Evolutionary conservation across 2,888 invertebrate species (phyloP).

Genomic region (Hemicrepidius hirtus): DNA sequence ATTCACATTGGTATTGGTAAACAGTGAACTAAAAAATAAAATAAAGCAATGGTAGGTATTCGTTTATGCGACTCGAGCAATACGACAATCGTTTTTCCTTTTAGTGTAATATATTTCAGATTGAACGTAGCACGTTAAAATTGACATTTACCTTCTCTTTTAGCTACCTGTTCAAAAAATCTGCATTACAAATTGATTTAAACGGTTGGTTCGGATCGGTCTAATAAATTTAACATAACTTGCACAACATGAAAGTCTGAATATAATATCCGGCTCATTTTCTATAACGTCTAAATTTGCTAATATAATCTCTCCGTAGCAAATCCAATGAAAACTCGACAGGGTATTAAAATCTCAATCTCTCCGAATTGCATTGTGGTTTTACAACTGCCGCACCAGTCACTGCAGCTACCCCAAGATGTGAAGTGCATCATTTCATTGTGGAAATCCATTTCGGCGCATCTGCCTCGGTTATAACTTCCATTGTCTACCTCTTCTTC

Average conservation of each 20-base stretch:
- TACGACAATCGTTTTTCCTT: too few species aligned
- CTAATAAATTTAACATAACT: conserved; percentile 32
- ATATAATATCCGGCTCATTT: conserved; percentile 22
- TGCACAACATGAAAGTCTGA: conserved; percentile 15
- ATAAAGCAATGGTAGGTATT: too few species aligned
- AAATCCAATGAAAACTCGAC: conserved; percentile 51
- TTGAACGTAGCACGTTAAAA: background rate
- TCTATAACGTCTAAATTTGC: conserved; percentile 46
- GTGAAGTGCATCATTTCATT: conserved; percentile 69
- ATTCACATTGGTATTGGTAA: too few species aligned
- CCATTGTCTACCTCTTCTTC: conserved; percentile 71
- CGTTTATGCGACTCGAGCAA: too few species aligned
- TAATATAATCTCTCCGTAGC: conserved; percentile 41
- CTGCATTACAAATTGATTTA: conserved; percentile 22
- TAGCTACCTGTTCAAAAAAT: conserved; percentile 10
- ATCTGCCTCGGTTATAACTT: conserved; percentile 69
- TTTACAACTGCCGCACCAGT: conserved; percentile 57
- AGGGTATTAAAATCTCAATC: conserved; percentile 53
- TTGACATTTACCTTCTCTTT: background rate
- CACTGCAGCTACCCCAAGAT: conserved; percentile 57
- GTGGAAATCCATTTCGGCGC: conserved; percentile 68
- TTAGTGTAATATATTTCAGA: too few species aligned
- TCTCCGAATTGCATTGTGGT: conserved; percentile 58
- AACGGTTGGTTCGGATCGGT: conserved; percentile 10
- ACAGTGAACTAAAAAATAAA: too few species aligned